Evolutionary conservation across 2,888 invertebrate species (phyloP).

Genomic region (Pterobdella sp.): DNA sequence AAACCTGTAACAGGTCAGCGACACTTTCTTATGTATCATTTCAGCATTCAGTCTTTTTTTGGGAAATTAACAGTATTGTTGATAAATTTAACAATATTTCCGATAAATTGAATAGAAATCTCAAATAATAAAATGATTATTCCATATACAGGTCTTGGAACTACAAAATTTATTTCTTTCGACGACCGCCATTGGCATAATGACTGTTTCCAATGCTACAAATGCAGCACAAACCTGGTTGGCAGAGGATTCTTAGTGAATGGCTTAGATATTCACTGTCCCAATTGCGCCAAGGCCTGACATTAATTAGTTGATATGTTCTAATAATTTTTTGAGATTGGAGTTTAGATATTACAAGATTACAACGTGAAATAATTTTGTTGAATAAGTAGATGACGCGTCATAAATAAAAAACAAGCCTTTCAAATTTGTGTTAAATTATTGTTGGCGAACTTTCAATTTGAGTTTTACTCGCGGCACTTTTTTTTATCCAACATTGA

Average conservation of each 20-base stretch:
- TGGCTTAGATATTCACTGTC: slow-evolving; percentile 91
- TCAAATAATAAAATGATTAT: not conserved
- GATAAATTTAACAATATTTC: not conserved
- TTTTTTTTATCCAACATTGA: not conserved
- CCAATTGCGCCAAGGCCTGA: slow-evolving; percentile 71
- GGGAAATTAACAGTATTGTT: too few relatives aligned
- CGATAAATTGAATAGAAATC: not conserved
- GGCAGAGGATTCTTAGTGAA: slow-evolving; percentile 99
- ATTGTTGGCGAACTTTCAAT: not conserved
- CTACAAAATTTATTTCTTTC: slow-evolving; percentile 97
- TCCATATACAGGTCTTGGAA: slow-evolving; percentile 71
- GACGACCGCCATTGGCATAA: slow-evolving; percentile 99
- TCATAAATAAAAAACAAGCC: not conserved
- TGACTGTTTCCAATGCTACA: slow-evolving; percentile 89
- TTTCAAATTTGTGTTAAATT: not conserved
- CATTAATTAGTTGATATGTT: too few relatives aligned
- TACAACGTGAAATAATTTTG: not conserved
- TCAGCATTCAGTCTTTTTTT: not conserved
- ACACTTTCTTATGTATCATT: not conserved
- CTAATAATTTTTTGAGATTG: too few relatives aligned
- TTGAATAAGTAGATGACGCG: too few relatives aligned
- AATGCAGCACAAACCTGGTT: slow-evolving; percentile 86
- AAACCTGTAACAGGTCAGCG: slow-evolving; percentile 88
- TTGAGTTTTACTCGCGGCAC: not conserved
- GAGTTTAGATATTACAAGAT: not conserved